These are phyloP conservation scores for Lophius piscatorius DNA, from an alignment of 2,113 vertebrate genomes.

Conservation along the genomic window DNA sequence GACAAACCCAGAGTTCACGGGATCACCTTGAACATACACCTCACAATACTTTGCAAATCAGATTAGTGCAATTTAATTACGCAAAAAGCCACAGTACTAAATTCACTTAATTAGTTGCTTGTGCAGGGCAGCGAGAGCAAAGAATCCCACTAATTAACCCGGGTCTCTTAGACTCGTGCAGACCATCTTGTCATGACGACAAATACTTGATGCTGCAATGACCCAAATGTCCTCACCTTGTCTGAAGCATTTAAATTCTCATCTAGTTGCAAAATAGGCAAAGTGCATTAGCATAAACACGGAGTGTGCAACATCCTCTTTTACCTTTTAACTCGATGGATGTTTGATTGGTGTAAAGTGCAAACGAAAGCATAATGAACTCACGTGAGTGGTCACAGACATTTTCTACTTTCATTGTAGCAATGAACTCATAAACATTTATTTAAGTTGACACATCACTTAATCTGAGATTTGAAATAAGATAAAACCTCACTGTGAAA, in stretches of 20 bases:
- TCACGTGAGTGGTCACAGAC: neutral
- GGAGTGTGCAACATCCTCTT: conserved; percentile 2
- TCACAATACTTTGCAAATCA: conserved; percentile 73
- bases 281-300: conserved; percentile 53
- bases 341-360: conserved; percentile 7
- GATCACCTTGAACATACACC: conserved; percentile 69
- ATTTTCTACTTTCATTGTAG: neutral
- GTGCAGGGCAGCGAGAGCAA: conserved; percentile 60
- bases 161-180: conserved; percentile 59
- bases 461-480: conserved; percentile 2
- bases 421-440: neutral
- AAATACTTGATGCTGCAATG: conserved; percentile 37
- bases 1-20: conserved; percentile 35
- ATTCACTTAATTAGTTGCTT: conserved; percentile 76
- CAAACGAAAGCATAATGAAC: neutral
- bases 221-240: conserved; percentile 64
- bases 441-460: conserved; percentile 4
- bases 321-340: neutral
- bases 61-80: conserved; percentile 80
- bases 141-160: conserved; percentile 77
- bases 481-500: too few species aligned
- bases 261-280: conserved; percentile 43
- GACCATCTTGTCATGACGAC: conserved; percentile 50
- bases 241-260: conserved; percentile 64
- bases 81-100: conserved; percentile 71